Percentiles rank a stretch among this genome's conserved stretches.
phyloP scores from a whole-genome alignment of 1,140 invertebrate species.

The Octopus bimaculoides region DNA sequence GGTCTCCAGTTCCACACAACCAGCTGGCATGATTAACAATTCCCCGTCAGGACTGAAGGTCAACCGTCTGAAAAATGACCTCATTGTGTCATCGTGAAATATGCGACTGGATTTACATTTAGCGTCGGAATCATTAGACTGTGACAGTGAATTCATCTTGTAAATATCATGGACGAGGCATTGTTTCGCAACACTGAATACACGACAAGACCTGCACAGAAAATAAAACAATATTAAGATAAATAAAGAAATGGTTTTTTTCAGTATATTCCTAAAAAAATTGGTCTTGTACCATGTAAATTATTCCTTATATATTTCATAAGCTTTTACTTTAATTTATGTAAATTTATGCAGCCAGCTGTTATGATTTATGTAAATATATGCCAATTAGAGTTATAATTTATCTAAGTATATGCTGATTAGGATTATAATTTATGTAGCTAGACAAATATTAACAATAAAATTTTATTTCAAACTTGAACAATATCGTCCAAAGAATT shows the following conservation, averaged over 20 bases:
- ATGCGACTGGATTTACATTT: constrained; percentile 60
- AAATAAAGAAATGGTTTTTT: not conserved
- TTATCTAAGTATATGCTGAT: too few species aligned
- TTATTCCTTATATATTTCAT: too few species aligned
- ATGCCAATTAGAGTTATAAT: too few species aligned
- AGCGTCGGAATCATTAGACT: constrained; percentile 10
- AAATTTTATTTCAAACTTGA: too few species aligned
- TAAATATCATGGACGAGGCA: constrained; percentile 71
- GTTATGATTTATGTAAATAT: too few species aligned
- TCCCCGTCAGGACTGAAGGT: constrained; percentile 87
- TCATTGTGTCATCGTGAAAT: constrained; percentile 92
- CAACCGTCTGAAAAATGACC: constrained; percentile 87
- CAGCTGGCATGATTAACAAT: constrained; percentile 76
- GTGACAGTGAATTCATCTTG: constrained; percentile 62
- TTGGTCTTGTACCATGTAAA: too few species aligned
- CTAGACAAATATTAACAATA: too few species aligned
- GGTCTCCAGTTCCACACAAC: constrained; percentile 48
- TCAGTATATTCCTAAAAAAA: not conserved
- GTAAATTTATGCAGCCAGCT: too few species aligned
- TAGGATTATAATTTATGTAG: too few species aligned
- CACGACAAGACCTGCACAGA: constrained; percentile 66
- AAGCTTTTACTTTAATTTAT: too few species aligned
- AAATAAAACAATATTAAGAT: constrained; percentile 6
- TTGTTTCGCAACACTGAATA: constrained; percentile 71
- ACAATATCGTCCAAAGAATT: too few species aligned